These are phyloP conservation scores for Eufriesea mexicana DNA, from an alignment of 1,140 invertebrate genomes.

Conservation along the genomic window DNA sequence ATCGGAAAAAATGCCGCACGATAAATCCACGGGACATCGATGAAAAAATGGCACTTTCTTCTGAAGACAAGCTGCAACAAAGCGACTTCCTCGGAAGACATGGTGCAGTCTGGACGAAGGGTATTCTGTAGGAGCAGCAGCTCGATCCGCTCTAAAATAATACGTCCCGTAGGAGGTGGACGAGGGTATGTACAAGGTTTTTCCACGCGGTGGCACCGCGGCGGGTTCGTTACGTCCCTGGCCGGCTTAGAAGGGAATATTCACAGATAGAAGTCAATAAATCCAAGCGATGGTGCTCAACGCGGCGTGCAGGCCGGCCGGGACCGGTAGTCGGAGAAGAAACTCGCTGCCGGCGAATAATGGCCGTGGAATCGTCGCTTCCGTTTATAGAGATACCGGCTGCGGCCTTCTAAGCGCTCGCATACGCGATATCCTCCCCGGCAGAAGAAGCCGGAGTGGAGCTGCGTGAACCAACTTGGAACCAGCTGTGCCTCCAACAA, in stretches of 20 bases:
- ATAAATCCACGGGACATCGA: too few relatives aligned
- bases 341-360: constrained; percentile 61
- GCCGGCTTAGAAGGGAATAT: constrained; percentile 47
- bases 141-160: constrained; percentile 8
- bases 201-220: neutral
- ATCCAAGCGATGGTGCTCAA: constrained; percentile 41
- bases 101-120: too few relatives aligned
- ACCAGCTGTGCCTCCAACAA: constrained; percentile 56
- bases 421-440: constrained; percentile 33
- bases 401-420: constrained; percentile 45
- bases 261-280: constrained; percentile 56
- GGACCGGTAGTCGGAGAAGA: constrained; percentile 58
- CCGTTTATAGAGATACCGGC: constrained; percentile 70
- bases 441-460: constrained; percentile 24
- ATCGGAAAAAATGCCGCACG: too few relatives aligned
- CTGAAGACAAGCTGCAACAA: too few relatives aligned
- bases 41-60: too few relatives aligned
- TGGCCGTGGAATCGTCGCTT: constrained; percentile 70
- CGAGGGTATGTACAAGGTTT: neutral
- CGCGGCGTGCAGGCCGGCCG: neutral
- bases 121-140: too few relatives aligned
- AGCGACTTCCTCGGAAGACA: too few relatives aligned
- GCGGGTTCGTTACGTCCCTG: constrained; percentile 43
- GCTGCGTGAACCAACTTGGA: constrained; percentile 32
- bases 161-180: constrained; percentile 2